Conservation (phyloP, 2,113 vertebrate species). For the Pangasianodon gigas region DNA sequence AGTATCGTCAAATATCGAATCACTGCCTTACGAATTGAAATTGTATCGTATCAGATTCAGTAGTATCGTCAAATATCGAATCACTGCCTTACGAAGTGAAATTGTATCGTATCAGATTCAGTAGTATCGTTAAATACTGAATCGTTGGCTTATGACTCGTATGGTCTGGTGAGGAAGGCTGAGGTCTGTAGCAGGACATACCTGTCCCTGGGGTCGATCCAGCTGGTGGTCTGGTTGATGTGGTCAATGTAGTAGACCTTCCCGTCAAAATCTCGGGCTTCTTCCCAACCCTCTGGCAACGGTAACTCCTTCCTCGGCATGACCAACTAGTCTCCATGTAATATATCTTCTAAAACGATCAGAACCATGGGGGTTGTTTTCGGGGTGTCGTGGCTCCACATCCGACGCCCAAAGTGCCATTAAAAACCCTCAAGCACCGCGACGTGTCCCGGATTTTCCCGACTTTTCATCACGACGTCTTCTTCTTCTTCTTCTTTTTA, state of each 20-base stretch:
- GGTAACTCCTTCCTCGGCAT: constrained; percentile 96
- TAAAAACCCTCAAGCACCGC: constrained; percentile 22
- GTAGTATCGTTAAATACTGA: neutral
- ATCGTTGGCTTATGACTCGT: neutral
- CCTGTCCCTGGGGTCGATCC: constrained; percentile 97
- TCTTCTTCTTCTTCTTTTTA: neutral
- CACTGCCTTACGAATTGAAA: neutral
- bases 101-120: neutral
- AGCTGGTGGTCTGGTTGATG: constrained; percentile 88
- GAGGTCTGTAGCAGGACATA: constrained; percentile 57
- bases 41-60: neutral
- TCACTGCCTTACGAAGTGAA: neutral
- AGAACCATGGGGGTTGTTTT: constrained; percentile 50
- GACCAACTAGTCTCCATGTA: constrained; percentile 80
- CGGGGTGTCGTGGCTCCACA: constrained; percentile 1
- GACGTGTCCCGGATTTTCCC: constrained; percentile 35
- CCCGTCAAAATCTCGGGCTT: constrained; percentile 93
- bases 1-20: neutral
- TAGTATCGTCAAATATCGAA: neutral
- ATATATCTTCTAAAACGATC: constrained; percentile 67
- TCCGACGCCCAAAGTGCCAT: constrained; percentile 46
- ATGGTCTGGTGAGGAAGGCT: neutral
- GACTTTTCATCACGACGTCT: constrained; percentile 61
- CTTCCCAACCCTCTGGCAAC: constrained; percentile 95
- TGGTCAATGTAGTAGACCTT: constrained; percentile 96